Percentiles rank a stretch among this genome's conserved stretches.
phyloP scores from a whole-genome alignment of 2,888 invertebrate genomes.

The Gibbula magus region DNA sequence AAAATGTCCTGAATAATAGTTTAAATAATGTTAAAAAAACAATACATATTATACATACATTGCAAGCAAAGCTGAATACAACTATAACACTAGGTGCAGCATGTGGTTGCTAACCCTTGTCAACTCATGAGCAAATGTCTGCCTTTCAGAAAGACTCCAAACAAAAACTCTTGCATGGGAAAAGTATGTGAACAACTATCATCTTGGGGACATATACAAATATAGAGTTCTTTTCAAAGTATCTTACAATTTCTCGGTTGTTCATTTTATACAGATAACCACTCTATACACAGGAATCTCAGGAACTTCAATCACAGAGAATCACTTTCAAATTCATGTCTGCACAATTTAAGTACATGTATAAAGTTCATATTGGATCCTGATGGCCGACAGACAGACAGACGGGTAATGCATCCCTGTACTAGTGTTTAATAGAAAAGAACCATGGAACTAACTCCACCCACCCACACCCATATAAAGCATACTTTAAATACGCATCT shows the following conservation, averaged over 20 bases:
- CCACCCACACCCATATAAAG: background rate
- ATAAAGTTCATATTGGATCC: background rate
- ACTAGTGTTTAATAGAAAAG: background rate
- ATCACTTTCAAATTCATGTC: background rate
- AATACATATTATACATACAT: constrained; percentile 4
- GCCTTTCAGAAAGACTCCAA: background rate
- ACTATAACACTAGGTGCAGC: background rate
- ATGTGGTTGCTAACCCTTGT: background rate
- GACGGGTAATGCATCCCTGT: background rate
- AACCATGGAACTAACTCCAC: background rate
- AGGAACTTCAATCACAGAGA: constrained; percentile 1
- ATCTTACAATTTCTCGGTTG: constrained; percentile 6
- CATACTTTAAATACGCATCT: background rate
- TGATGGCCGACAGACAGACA: background rate
- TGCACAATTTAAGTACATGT: background rate
- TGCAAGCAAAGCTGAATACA: constrained; percentile 9
- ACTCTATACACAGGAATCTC: constrained; percentile 7
- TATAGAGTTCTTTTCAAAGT: constrained; percentile 15
- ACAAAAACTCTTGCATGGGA: background rate
- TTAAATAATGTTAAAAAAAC: constrained; percentile 10
- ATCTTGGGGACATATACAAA: constrained; percentile 13
- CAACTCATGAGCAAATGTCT: constrained; percentile 4
- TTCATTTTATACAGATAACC: constrained; percentile 15
- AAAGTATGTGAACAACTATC: background rate
- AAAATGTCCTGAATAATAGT: constrained; percentile 19